Conservation (phyloP, 2,113 vertebrate genomes). For the Oenanthe melanoleuca region DNA sequence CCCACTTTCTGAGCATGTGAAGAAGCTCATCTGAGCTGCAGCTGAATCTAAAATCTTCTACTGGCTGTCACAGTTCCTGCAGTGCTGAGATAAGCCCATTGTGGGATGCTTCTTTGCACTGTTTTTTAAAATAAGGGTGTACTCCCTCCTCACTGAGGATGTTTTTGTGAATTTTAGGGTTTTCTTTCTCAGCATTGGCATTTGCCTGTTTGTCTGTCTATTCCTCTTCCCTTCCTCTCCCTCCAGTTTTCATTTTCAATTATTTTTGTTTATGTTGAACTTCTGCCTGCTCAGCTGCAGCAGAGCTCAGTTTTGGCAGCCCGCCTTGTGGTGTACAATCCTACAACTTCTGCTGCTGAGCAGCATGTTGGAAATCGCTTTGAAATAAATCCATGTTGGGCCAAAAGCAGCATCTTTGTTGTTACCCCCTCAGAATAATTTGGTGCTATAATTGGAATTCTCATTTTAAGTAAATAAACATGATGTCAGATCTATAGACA, state of each 20-base stretch:
- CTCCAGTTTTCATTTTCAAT: conserved; percentile 47
- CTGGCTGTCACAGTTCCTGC: not conserved
- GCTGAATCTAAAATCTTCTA: not conserved
- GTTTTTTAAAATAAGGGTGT: not conserved
- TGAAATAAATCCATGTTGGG: conserved; percentile 60
- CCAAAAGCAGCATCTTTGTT: conserved; percentile 55
- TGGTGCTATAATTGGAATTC: conserved; percentile 54
- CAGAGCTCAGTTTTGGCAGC: conserved; percentile 48
- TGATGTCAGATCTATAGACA: not conserved
- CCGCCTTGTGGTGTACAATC: conserved; percentile 35
- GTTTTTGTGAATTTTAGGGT: not conserved
- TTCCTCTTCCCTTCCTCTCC: not conserved
- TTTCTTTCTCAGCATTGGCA: not conserved
- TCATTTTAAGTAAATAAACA: conserved; percentile 45
- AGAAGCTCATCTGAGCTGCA: not conserved
- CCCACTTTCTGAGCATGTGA: not conserved
- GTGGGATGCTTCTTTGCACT: not conserved
- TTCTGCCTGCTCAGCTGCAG: conserved; percentile 57
- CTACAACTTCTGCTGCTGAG: conserved; percentile 59
- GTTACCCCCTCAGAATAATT: conserved; percentile 56
- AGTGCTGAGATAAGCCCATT: not conserved
- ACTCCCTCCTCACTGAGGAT: not conserved
- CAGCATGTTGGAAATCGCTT: conserved; percentile 30
- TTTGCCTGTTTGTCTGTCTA: not conserved
- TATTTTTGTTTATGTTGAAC: conserved; percentile 65